Evolutionary conservation across 2,888 invertebrate species (phyloP).

Genomic region (Dasysyrphus albostriatus): DNA sequence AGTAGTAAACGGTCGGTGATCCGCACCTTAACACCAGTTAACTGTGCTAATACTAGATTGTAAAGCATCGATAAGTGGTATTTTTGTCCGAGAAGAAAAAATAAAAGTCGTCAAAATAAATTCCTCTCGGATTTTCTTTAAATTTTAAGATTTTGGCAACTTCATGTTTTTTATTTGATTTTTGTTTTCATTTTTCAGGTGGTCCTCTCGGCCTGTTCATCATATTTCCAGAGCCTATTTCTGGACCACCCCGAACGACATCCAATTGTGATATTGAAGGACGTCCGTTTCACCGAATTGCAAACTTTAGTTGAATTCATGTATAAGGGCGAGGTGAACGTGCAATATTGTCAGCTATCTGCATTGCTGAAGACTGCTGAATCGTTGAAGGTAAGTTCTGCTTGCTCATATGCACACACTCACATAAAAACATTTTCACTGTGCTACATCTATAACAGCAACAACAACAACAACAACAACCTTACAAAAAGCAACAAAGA

Average conservation of each 20-base stretch:
- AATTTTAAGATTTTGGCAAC: not conserved
- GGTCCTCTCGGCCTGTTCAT: slow-evolving; percentile 97
- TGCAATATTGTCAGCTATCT: slow-evolving; percentile 96
- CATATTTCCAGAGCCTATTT: slow-evolving; percentile 97
- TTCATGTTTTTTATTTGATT: slow-evolving; percentile 14
- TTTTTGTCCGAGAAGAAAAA: not conserved
- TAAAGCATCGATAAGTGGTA: slow-evolving; percentile 53
- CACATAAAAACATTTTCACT: not conserved
- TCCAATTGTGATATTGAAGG: slow-evolving; percentile 97
- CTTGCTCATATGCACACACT: not conserved
- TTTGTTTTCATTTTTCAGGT: slow-evolving; percentile 86
- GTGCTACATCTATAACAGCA: not conserved
- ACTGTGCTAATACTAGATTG: slow-evolving; percentile 56
- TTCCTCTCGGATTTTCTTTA: not conserved
- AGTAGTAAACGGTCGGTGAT: slow-evolving; percentile 5
- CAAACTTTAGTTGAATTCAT: slow-evolving; percentile 97
- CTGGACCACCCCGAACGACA: slow-evolving; percentile 96
- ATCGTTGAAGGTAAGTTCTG: slow-evolving; percentile 89
- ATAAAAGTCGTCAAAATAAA: not conserved
- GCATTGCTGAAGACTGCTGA: slow-evolving; percentile 96
- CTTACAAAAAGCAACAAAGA: slow-evolving; percentile 22
- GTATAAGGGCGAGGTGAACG: slow-evolving; percentile 98
- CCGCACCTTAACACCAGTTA: slow-evolving; percentile 56
- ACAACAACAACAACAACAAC: not conserved
- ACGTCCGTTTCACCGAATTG: slow-evolving; percentile 95